A percentile compares a stretch with the other conserved stretches of the same genome.
phyloP scores from a whole-genome alignment of 2,888 invertebrate genomes.

The Trypoxylon attenuatum region DNA sequence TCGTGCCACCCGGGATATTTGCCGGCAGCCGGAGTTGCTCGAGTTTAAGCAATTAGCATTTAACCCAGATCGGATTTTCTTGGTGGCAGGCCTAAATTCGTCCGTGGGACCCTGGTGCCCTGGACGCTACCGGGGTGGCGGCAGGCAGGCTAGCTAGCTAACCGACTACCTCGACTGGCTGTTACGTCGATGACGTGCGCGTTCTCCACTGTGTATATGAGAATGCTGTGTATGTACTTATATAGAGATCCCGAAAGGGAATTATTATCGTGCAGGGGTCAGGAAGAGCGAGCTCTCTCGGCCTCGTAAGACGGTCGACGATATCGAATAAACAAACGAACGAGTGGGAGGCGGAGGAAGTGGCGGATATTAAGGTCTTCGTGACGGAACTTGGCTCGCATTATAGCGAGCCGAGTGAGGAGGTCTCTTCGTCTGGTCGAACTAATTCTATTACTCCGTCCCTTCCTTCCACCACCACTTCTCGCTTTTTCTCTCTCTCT shows the following conservation, averaged over 20 bases:
- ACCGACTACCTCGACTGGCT: too few species aligned
- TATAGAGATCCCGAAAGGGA: constrained; percentile 25
- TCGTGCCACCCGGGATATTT: constrained; percentile 46
- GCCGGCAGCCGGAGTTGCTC: constrained; percentile 30
- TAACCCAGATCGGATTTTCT: constrained; percentile 45
- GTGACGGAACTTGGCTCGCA: constrained; percentile 58
- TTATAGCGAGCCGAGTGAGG: constrained; percentile 55
- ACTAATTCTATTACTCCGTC: constrained; percentile 59
- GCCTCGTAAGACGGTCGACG: constrained; percentile 49
- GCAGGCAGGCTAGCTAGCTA: too few species aligned
- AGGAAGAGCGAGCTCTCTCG: constrained; percentile 37
- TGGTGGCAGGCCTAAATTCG: constrained; percentile 20
- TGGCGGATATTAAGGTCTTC: constrained; percentile 64
- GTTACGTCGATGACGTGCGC: constrained; percentile 11
- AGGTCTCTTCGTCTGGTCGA: constrained; percentile 57
- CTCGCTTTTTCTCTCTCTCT: background rate
- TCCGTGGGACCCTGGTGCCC: constrained; percentile 26
- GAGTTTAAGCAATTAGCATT: constrained; percentile 49
- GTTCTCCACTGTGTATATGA: background rate
- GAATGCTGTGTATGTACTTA: too few species aligned
- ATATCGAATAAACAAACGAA: constrained; percentile 64
- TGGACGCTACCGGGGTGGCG: too few species aligned
- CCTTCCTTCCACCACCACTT: constrained; percentile 45
- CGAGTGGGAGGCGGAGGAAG: constrained; percentile 64
- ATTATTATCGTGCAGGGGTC: constrained; percentile 47